These are phyloP conservation scores for Lytechinus pictus DNA, from an alignment of 35 echinoderm and acorn worm species.

Conservation along the genomic window DNA sequence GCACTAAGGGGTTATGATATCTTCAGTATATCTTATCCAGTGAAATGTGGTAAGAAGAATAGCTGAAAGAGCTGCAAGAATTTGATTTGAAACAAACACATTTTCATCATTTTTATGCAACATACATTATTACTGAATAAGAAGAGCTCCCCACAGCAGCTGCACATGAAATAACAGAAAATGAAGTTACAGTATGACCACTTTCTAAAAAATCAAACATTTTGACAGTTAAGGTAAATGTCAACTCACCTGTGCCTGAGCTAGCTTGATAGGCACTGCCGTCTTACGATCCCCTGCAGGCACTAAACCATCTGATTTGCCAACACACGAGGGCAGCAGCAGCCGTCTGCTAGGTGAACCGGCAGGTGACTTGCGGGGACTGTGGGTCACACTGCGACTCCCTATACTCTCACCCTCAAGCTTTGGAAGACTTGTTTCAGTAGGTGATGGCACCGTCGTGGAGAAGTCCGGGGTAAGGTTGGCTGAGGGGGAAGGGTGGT, in stretches of 20 bases:
- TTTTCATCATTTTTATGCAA: neutral
- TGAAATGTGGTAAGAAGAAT: neutral
- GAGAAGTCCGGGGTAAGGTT: constrained; percentile 52
- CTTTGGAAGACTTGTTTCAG: constrained; percentile 86
- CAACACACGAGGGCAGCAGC: constrained; percentile 80
- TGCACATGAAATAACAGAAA: neutral
- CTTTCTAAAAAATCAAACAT: neutral
- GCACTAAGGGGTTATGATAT: neutral
- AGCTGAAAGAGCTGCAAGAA: neutral
- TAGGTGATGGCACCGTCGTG: constrained; percentile 53
- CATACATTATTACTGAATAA: neutral
- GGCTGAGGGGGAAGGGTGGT: neutral
- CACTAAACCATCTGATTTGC: constrained; percentile 61
- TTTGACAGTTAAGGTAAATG: neutral
- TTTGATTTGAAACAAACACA: neutral
- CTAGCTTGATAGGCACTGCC: constrained; percentile 91
- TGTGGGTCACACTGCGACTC: constrained; percentile 57
- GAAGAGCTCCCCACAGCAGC: constrained; percentile 3
- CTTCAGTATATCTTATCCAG: neutral
- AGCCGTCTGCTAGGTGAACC: constrained; percentile 53
- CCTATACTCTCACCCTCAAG: constrained; percentile 66
- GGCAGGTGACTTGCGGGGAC: constrained; percentile 46
- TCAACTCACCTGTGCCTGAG: constrained; percentile 92
- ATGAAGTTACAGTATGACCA: neutral
- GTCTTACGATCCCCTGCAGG: constrained; percentile 88